Conservation (phyloP, 2,888 invertebrate species). For the Notodonta dromedarius region DNA sequence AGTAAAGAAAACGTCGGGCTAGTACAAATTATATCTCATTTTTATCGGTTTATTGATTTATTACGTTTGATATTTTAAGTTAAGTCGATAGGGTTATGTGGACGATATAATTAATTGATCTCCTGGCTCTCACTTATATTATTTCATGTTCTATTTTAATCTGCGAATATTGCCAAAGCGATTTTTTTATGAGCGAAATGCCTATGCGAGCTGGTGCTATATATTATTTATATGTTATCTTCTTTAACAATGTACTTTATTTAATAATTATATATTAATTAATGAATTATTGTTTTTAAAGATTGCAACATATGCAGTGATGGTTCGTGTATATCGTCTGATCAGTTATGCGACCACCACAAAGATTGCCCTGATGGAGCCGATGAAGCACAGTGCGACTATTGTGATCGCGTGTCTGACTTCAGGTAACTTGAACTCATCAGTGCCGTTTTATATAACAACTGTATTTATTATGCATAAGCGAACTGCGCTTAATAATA, state of each 20-base stretch:
- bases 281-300: slow-evolving; percentile 62
- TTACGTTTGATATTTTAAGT: too few relatives aligned
- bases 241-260: slow-evolving; percentile 12
- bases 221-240: neutral
- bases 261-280: slow-evolving; percentile 21
- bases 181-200: neutral
- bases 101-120: too few relatives aligned
- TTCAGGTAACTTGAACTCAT: slow-evolving; percentile 64
- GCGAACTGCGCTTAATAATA: neutral
- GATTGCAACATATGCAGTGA: slow-evolving; percentile 71
- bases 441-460: too few relatives aligned
- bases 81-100: too few relatives aligned
- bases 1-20: too few relatives aligned
- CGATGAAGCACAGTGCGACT: slow-evolving; percentile 77
- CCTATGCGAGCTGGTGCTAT: slow-evolving; percentile 16
- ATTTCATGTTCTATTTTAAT: neutral
- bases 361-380: slow-evolving; percentile 85
- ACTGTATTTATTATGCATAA: neutral
- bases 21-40: too few relatives aligned
- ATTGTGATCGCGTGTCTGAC: slow-evolving; percentile 63
- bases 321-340: slow-evolving; percentile 85
- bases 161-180: neutral
- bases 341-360: slow-evolving; percentile 83
- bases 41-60: too few relatives aligned
- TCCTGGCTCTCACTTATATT: neutral